A percentile compares a stretch with the other conserved stretches of the same genome.
Conservation (phyloP, 1,140 invertebrate species). For the Drosophila sp. region DNA sequence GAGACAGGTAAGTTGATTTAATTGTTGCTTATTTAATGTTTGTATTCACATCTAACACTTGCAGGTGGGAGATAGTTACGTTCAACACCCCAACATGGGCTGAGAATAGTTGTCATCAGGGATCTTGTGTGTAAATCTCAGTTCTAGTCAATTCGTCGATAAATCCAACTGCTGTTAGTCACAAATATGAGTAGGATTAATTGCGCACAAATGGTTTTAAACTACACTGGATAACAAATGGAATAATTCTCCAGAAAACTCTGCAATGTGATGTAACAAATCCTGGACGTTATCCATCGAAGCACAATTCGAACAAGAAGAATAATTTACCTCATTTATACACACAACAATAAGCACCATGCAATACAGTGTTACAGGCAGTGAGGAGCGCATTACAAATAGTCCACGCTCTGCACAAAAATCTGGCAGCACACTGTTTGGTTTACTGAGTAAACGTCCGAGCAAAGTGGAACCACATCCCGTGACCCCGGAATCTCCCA, state of each 20-base stretch:
- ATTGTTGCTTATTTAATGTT: constrained; percentile 6
- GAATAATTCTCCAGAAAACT: not conserved
- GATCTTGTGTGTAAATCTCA: not conserved
- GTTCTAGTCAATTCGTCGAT: too few relatives aligned
- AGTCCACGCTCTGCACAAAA: constrained; percentile 70
- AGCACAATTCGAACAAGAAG: not conserved
- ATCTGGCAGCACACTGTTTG: constrained; percentile 63
- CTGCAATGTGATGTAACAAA: not conserved
- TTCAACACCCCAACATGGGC: constrained; percentile 14
- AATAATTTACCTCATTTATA: not conserved
- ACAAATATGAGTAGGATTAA: not conserved
- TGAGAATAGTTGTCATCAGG: not conserved
- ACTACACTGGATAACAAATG: not conserved
- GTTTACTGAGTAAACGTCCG: constrained; percentile 69
- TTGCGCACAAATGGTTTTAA: not conserved
- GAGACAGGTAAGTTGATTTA: constrained; percentile 32
- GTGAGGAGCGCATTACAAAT: constrained; percentile 75
- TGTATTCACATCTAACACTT: constrained; percentile 8
- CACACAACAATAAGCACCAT: constrained; percentile 30
- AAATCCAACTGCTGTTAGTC: too few relatives aligned
- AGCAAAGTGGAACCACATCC: constrained; percentile 72
- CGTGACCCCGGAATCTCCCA: constrained; percentile 66
- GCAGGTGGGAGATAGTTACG: constrained; percentile 9
- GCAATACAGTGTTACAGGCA: constrained; percentile 59
- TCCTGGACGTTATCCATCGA: not conserved